phyloP scores from a whole-genome alignment of 2,888 invertebrate species.

The Mayetiola destructor region DNA sequence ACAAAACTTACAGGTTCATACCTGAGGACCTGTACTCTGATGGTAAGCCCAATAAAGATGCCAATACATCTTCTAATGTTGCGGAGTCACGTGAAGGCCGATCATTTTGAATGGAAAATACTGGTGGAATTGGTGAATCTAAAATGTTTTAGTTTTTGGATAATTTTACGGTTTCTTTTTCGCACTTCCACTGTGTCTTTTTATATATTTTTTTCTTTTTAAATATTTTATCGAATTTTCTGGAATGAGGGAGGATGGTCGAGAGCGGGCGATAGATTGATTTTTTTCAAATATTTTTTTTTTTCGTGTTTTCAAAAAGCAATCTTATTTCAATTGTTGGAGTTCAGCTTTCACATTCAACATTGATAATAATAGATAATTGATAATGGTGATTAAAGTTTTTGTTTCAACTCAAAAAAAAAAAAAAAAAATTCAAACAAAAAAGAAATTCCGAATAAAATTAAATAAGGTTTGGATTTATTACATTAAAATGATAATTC shows the following conservation, averaged over 20 bases:
- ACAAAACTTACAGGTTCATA: constrained; percentile 62
- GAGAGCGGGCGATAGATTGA: neutral
- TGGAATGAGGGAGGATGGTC: neutral
- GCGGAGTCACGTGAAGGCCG: constrained; percentile 62
- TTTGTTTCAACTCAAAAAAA: neutral
- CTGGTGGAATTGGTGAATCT: constrained; percentile 18
- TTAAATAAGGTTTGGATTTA: no score
- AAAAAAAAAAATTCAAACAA: neutral
- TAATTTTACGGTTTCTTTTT: neutral
- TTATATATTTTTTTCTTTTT: neutral
- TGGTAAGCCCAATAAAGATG: constrained; percentile 78
- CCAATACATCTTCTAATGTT: constrained; percentile 85
- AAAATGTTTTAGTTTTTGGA: constrained; percentile 1
- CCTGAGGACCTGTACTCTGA: constrained; percentile 56
- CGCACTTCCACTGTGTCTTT: neutral
- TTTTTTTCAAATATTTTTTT: neutral
- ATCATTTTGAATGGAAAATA: constrained; percentile 29
- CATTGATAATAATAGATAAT: neutral
- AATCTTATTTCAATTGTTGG: no score
- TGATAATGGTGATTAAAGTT: no score
- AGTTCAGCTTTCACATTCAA: no score
- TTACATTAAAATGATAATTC: no score
- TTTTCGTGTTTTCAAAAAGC: no score
- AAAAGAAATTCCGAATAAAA: neutral
- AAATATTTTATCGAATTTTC: neutral